Percentiles rank a stretch among this genome's conserved stretches.
Conservation (phyloP, 2,888 invertebrate genomes). For the Caenorhabditis imperialis region DNA sequence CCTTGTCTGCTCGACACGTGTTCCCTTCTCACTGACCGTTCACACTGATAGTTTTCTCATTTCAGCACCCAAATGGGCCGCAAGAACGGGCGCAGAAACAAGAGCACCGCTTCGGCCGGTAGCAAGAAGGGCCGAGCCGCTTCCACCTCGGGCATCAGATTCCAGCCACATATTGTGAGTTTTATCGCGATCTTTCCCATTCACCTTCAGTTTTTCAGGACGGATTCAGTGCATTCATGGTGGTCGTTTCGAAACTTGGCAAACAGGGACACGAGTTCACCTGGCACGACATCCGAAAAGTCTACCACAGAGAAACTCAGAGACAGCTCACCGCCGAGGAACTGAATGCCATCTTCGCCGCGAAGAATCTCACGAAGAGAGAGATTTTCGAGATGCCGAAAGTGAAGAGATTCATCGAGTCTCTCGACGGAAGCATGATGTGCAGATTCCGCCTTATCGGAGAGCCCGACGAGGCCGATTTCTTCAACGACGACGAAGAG, state of each 20-base stretch:
- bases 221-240: slow-evolving; percentile 37
- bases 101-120: slow-evolving; percentile 40
- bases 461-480: slow-evolving; percentile 6
- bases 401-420: slow-evolving; percentile 30
- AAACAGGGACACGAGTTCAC: slow-evolving; percentile 39
- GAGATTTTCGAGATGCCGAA: slow-evolving; percentile 43
- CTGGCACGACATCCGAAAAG: slow-evolving; percentile 54
- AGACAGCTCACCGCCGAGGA: slow-evolving; percentile 49
- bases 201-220: slow-evolving; percentile 47
- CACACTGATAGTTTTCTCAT: neutral
- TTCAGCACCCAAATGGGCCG: slow-evolving; percentile 44
- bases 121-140: slow-evolving; percentile 25
- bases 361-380: slow-evolving; percentile 44
- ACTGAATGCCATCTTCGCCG: slow-evolving; percentile 41
- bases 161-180: slow-evolving; percentile 39
- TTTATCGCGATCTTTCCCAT: too few species aligned
- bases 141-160: slow-evolving; percentile 29
- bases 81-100: slow-evolving; percentile 29
- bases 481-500: slow-evolving; percentile 6
- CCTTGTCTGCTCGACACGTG: neutral
- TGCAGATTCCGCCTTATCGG: slow-evolving; percentile 41
- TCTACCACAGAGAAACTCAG: slow-evolving; percentile 49
- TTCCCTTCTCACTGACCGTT: neutral
- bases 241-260: slow-evolving; percentile 19
- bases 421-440: slow-evolving; percentile 45